Conservation (phyloP, 1,140 invertebrate species). For the Mylabris phalerata region DNA sequence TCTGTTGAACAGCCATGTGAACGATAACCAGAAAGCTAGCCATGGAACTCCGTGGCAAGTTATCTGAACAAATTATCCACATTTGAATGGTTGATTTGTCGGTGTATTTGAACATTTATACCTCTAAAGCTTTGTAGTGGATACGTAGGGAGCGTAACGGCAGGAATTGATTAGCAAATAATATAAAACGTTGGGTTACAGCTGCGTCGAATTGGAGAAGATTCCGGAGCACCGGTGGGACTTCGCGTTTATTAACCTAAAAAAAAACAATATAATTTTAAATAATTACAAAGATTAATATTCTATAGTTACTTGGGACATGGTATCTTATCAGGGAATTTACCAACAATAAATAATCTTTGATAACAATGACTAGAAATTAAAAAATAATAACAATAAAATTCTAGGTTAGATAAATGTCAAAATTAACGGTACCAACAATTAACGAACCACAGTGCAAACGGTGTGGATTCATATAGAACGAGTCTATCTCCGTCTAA, state of each 20-base stretch:
- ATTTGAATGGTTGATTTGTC: slow-evolving; percentile 5
- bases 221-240: slow-evolving; percentile 48
- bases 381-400: too few relatives aligned
- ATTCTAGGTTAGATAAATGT: too few relatives aligned
- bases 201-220: slow-evolving; percentile 54
- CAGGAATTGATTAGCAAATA: slow-evolving; percentile 48
- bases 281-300: background rate
- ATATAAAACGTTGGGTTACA: slow-evolving; percentile 57
- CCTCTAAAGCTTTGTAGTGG: slow-evolving; percentile 63
- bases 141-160: slow-evolving; percentile 52
- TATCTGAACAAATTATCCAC: slow-evolving; percentile 48
- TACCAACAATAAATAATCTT: too few relatives aligned
- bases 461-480: too few relatives aligned
- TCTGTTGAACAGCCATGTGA: slow-evolving; percentile 65
- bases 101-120: slow-evolving; percentile 36
- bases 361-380: too few relatives aligned
- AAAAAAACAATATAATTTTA: background rate
- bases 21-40: slow-evolving; percentile 64
- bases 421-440: too few relatives aligned
- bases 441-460: too few relatives aligned
- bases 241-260: slow-evolving; percentile 44
- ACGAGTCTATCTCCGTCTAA: too few relatives aligned
- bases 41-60: slow-evolving; percentile 87
- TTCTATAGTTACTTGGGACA: too few relatives aligned
- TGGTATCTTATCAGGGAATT: too few relatives aligned